phyloP scores from a whole-genome alignment of 2,888 invertebrate species.

The Phortica magna region DNA sequence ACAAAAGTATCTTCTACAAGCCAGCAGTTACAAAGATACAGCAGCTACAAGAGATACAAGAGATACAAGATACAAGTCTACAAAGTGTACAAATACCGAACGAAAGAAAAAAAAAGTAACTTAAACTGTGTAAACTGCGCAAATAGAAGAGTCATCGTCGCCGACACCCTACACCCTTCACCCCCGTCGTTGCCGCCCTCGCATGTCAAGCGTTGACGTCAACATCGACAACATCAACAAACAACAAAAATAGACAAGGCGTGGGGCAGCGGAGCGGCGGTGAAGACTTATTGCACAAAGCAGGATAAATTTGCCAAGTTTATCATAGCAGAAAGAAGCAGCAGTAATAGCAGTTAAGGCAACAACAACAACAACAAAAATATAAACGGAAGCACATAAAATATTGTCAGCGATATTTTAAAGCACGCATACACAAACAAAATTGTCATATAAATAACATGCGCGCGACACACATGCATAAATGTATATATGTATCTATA shows the following conservation, averaged over 20 bases:
- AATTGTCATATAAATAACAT: slow-evolving; percentile 73
- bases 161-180: slow-evolving; percentile 27
- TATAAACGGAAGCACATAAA: slow-evolving; percentile 51
- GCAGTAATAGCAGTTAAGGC: neutral
- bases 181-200: slow-evolving; percentile 51
- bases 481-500: neutral
- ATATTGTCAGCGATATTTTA: slow-evolving; percentile 73
- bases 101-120: slow-evolving; percentile 51
- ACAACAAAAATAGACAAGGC: neutral
- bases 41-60: slow-evolving; percentile 47
- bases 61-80: slow-evolving; percentile 41
- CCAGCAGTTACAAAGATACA: slow-evolving; percentile 30
- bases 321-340: slow-evolving; percentile 58
- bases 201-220: slow-evolving; percentile 39
- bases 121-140: slow-evolving; percentile 60
- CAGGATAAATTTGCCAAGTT: slow-evolving; percentile 72
- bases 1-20: slow-evolving; percentile 45
- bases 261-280: neutral
- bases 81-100: slow-evolving; percentile 60
- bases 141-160: slow-evolving; percentile 53
- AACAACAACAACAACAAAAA: neutral
- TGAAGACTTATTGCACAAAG: slow-evolving; percentile 70
- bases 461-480: neutral
- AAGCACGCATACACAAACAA: slow-evolving; percentile 65
- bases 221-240: slow-evolving; percentile 38